Evolutionary conservation across 2,113 vertebrate species (phyloP).

Genomic region (Apeltes quadracus): DNA sequence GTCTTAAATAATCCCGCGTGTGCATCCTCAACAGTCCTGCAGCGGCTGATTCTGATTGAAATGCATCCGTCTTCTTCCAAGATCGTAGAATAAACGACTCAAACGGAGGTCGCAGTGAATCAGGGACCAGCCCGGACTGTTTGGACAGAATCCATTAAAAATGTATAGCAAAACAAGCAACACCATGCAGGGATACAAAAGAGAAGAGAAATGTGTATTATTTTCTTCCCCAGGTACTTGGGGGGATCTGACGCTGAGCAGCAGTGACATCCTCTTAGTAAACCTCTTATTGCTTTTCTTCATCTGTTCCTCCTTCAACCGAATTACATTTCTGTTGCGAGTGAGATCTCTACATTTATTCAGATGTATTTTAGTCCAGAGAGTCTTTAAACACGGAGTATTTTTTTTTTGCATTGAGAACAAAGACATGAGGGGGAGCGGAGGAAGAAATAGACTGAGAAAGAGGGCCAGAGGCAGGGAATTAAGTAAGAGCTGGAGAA

Average conservation of each 20-base stretch:
- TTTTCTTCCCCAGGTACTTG: neutral
- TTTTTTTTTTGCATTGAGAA: conserved; percentile 67
- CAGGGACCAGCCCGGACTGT: conserved; percentile 10
- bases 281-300: conserved; percentile 33
- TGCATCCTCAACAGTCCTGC: conserved; percentile 18
- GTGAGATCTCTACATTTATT: conserved; percentile 49
- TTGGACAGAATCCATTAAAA: conserved; percentile 22
- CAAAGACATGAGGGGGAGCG: conserved; percentile 40
- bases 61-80: conserved; percentile 43
- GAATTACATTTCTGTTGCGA: conserved; percentile 29
- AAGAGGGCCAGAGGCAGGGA: conserved; percentile 9
- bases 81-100: conserved; percentile 41
- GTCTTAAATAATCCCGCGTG: conserved; percentile 17
- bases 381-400: conserved; percentile 59
- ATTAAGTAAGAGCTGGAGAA: conserved; percentile 40
- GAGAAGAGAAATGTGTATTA: neutral
- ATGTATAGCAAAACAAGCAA: conserved; percentile 31
- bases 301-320: conserved; percentile 28
- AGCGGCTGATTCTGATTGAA: conserved; percentile 46
- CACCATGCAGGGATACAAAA: neutral
- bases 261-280: conserved; percentile 35
- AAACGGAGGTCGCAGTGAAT: conserved; percentile 32
- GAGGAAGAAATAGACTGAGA: conserved; percentile 16
- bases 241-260: conserved; percentile 18
- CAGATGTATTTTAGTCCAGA: conserved; percentile 61